phyloP scores from a whole-genome alignment of 2,888 invertebrate species.

The Lycaena phlaeas region DNA sequence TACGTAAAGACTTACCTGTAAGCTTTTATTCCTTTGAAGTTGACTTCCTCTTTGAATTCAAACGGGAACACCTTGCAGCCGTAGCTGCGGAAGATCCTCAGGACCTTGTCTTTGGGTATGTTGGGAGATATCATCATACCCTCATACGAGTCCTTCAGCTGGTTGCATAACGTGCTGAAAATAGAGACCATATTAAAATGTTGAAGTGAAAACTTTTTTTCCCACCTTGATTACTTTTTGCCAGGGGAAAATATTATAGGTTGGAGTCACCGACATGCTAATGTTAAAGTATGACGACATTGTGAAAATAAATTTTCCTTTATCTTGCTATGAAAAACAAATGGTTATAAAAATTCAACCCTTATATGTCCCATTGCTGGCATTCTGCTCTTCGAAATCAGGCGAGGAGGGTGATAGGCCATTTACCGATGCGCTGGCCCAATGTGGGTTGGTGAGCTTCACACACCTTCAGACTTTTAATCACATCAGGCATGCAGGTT shows the following conservation, averaged over 20 bases:
- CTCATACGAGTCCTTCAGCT: conserved; percentile 80
- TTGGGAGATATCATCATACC: conserved; percentile 80
- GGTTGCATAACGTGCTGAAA: conserved; percentile 76
- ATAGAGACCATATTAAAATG: not conserved
- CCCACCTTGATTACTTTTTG: not conserved
- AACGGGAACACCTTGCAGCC: conserved; percentile 82
- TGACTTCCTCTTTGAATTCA: conserved; percentile 29
- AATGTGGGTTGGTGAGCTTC: too few relatives aligned
- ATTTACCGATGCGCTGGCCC: too few relatives aligned
- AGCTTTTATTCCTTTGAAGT: conserved; percentile 36
- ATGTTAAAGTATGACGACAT: not conserved
- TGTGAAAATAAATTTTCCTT: not conserved
- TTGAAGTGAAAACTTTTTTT: not conserved
- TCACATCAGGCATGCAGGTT: too few relatives aligned
- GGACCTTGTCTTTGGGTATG: conserved; percentile 58
- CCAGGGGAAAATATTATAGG: not conserved
- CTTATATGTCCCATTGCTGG: too few relatives aligned
- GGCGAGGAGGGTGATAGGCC: too few relatives aligned
- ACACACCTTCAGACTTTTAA: too few relatives aligned
- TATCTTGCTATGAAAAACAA: too few relatives aligned
- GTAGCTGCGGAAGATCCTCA: conserved; percentile 82
- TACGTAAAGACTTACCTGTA: too few relatives aligned
- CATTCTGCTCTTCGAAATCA: too few relatives aligned
- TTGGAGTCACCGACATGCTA: not conserved
- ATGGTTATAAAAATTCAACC: too few relatives aligned